phyloP scores from a whole-genome alignment of 2,113 vertebrate species.

The Cochlearius cochlearius region DNA sequence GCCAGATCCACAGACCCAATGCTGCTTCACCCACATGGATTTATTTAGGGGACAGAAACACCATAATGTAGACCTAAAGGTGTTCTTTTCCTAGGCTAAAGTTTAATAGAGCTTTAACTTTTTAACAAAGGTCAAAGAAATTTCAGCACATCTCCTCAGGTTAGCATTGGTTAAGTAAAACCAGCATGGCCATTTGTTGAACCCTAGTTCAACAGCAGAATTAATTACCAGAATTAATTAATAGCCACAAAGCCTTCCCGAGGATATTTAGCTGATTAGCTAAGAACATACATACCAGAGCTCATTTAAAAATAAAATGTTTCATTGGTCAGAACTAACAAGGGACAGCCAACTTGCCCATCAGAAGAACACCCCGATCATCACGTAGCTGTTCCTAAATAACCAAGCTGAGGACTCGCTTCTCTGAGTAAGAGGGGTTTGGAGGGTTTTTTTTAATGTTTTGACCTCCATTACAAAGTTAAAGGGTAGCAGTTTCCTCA shows the following conservation, averaged over 20 bases:
- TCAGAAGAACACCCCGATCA: background rate
- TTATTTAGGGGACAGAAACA: background rate
- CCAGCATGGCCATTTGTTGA: background rate
- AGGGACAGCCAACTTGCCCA: background rate
- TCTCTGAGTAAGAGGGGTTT: background rate
- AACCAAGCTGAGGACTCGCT: background rate
- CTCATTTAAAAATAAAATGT: background rate
- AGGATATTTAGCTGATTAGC: background rate
- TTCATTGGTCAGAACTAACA: background rate
- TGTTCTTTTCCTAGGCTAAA: background rate
- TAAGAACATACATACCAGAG: background rate
- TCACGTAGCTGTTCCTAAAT: background rate
- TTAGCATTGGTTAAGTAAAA: background rate
- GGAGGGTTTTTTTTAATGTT: background rate
- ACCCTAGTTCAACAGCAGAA: background rate
- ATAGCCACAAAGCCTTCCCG: background rate
- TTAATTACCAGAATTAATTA: background rate
- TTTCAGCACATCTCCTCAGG: background rate
- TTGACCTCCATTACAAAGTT: background rate
- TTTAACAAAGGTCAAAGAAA: constrained; percentile 7
- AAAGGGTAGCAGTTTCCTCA: background rate
- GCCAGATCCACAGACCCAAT: background rate
- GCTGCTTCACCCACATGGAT: background rate
- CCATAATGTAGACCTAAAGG: background rate
- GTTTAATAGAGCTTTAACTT: constrained; percentile 2